phyloP scores from a whole-genome alignment of 2,113 vertebrate species.

The Ramphastos sulfuratus region DNA sequence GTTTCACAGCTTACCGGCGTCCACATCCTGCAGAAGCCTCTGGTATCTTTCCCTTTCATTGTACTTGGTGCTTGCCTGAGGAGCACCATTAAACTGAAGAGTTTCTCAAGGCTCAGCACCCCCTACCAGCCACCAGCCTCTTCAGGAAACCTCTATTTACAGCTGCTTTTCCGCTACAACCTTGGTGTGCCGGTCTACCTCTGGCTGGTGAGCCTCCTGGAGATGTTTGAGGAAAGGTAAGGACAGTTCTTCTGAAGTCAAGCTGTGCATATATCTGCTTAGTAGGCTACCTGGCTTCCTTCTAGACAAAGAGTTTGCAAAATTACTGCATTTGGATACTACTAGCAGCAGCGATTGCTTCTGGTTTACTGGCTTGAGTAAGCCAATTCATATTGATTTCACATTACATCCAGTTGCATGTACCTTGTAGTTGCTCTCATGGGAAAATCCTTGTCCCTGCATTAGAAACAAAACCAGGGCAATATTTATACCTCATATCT shows the following conservation, averaged over 20 bases:
- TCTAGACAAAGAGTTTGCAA: background rate
- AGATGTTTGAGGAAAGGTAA: conserved; percentile 65
- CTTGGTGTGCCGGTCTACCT: conserved; percentile 77
- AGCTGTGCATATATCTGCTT: background rate
- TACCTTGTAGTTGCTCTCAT: background rate
- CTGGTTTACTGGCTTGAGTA: background rate
- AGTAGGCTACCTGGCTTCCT: background rate
- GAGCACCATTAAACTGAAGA: conserved; percentile 75
- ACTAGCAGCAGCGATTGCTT: background rate
- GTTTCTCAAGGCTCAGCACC: conserved; percentile 77
- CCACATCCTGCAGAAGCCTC: conserved; percentile 82
- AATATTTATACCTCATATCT: too few relatives aligned
- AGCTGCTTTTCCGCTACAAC: conserved; percentile 80
- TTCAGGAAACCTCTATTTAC: conserved; percentile 56
- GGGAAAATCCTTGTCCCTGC: background rate
- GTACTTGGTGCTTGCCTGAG: conserved; percentile 83
- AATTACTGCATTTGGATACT: background rate
- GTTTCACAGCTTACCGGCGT: conserved; percentile 77
- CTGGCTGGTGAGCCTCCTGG: conserved; percentile 74
- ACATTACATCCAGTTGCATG: background rate
- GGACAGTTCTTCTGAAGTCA: background rate
- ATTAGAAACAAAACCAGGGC: too few relatives aligned
- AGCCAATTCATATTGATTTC: background rate
- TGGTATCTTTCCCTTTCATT: conserved; percentile 69
- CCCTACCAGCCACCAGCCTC: background rate